A percentile compares a stretch with the other conserved stretches of the same genome.
Conservation (phyloP, 2,797 vertebrate species). For the Pipistrellus pygmaeus region DNA sequence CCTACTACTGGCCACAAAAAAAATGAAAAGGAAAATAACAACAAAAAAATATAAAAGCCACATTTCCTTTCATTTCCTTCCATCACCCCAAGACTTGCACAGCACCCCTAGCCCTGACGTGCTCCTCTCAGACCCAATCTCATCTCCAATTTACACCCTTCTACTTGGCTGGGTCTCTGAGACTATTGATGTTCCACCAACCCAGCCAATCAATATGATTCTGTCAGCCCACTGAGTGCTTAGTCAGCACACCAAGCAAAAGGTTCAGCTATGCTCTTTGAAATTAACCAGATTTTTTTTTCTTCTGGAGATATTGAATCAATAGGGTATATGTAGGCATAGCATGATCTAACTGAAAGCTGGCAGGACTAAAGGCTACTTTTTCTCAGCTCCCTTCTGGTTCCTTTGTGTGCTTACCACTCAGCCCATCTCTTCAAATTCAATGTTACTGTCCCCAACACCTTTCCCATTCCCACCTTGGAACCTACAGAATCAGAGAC, state of each 20-base stretch:
- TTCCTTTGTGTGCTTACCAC: not conserved
- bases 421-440: not conserved
- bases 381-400: not conserved
- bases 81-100: not conserved
- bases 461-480: not conserved
- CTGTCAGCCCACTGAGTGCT: conserved; percentile 30
- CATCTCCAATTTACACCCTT: conserved; percentile 71
- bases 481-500: not conserved
- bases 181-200: conserved; percentile 40
- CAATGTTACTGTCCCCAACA: not conserved
- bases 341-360: conserved; percentile 28
- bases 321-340: not conserved
- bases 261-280: conserved; percentile 51
- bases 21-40: not conserved
- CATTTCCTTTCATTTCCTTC: conserved; percentile 7
- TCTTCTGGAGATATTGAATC: conserved; percentile 48
- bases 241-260: not conserved
- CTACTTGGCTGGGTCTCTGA: conserved; percentile 66
- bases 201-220: conserved; percentile 48
- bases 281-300: conserved; percentile 67
- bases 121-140: conserved; percentile 32
- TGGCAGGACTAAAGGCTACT: not conserved
- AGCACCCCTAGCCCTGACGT: not conserved
- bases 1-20: not conserved
- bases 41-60: not conserved